Evolutionary conservation across 2,888 invertebrate genomes (phyloP).

Genomic region (Leptopilina myrica): DNA sequence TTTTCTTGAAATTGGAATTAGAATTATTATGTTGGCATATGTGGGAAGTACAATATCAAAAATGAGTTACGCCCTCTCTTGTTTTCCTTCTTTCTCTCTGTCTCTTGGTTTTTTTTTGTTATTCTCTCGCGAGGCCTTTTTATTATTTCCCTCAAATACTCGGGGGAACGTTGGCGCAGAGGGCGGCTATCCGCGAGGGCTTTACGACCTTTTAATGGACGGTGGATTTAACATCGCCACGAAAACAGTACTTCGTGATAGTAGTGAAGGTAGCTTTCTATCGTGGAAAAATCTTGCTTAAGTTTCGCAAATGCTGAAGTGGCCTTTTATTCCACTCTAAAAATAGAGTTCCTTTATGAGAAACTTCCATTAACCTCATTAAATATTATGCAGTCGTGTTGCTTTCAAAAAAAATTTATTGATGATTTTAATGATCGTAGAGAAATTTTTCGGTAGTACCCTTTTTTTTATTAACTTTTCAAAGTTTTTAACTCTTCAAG

Average conservation of each 20-base stretch:
- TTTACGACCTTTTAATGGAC: constrained; percentile 69
- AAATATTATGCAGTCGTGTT: background rate
- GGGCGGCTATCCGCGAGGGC: constrained; percentile 46
- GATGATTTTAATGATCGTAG: background rate
- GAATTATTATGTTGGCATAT: constrained; percentile 25
- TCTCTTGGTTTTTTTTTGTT: constrained; percentile 28
- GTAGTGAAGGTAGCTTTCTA: constrained; percentile 21
- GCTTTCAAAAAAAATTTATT: background rate
- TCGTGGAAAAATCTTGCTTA: constrained; percentile 20
- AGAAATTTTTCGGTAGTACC: too few species aligned
- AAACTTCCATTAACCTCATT: background rate
- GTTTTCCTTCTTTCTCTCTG: constrained; percentile 27
- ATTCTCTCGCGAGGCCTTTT: constrained; percentile 43
- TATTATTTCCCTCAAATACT: constrained; percentile 50
- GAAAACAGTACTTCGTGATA: constrained; percentile 33
- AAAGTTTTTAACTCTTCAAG: too few species aligned
- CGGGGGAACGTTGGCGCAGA: constrained; percentile 11
- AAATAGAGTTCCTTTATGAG: constrained; percentile 3
- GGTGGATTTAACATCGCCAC: constrained; percentile 62
- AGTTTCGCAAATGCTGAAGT: constrained; percentile 25
- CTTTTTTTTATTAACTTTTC: too few species aligned
- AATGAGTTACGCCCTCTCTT: constrained; percentile 45
- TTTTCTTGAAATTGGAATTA: background rate
- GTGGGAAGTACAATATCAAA: constrained; percentile 48
- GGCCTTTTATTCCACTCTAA: constrained; percentile 16